Evolutionary conservation across 2,113 vertebrate genomes (phyloP), one percentile per base, ranked within the genome.

Genomic region (Triplophysa tibetana): DNA sequence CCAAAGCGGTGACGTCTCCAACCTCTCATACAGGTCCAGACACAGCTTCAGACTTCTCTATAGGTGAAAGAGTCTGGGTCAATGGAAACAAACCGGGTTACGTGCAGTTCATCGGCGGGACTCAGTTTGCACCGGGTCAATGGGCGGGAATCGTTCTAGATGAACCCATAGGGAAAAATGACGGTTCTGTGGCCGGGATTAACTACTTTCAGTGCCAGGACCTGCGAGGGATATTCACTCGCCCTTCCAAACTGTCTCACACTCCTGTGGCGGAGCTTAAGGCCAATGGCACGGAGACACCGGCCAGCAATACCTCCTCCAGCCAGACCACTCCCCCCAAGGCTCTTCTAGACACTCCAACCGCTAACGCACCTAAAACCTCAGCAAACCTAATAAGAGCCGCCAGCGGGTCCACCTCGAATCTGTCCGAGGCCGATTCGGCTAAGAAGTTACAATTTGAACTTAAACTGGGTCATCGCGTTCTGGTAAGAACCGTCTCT

Each of bases 111-210:
- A 89, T 99, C 1, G 97, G 97, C 1, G 94, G 93, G 23, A 96
- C 97, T 0, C 97, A 98, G 84, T 99, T 99, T 52, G 97, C 97
- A 1, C 97, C 96, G 0, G 97, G 97, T 2, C 97, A 98, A 81
- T 99, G 97, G 97, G 97, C 97, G 0, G 97, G 97, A 43, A 96
- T 98, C 2, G 95, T 96, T 80, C 85, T 98, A 80, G 96, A 99
- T 0, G 95, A 98, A 77, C 84, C 94, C 0, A 98, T 98, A 1
- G 97, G 97, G 16, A 99, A 98, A 89, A 99, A 98, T 0, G 96
- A 99, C 0, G 97, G 97, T 1, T 96, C 96, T 0, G 97, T 99
- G 87, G 93, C 96, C 0, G 96, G 95, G 10, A 91, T 98, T 10
- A 91, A 95, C 0, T 99, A 99, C 83, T 99, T 99, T 89, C 94